Evolutionary conservation across 1,140 invertebrate genomes (phyloP).

Genomic region (Eulimnadia texana): DNA sequence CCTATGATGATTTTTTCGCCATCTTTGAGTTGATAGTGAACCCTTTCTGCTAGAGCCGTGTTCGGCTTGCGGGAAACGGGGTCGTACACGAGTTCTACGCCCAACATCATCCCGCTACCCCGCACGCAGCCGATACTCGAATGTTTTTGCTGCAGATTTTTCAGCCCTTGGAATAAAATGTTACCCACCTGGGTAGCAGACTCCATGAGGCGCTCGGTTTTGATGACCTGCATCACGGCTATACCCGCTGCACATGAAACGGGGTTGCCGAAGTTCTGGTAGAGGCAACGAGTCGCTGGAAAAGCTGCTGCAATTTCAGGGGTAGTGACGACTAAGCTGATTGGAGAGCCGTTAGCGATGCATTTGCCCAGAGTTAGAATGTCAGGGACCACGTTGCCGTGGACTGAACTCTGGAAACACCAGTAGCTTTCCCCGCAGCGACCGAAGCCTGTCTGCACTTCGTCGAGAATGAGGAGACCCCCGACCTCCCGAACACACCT

Average conservation of each 20-base stretch:
- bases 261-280: conserved; percentile 26
- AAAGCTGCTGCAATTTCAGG: conserved; percentile 34
- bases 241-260: conserved; percentile 23
- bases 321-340: conserved; percentile 43
- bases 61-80: conserved; percentile 17
- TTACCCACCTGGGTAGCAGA: conserved; percentile 23
- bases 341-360: conserved; percentile 48
- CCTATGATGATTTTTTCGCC: conserved; percentile 31
- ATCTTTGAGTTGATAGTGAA: conserved; percentile 19
- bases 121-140: conserved; percentile 20
- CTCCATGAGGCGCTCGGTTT: conserved; percentile 21
- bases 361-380: conserved; percentile 36
- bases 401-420: conserved; percentile 30
- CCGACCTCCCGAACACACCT: conserved; percentile 36
- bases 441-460: conserved; percentile 47
- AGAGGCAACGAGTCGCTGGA: conserved; percentile 27
- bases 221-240: conserved; percentile 23
- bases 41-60: conserved; percentile 17
- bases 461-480: conserved; percentile 45
- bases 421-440: conserved; percentile 42
- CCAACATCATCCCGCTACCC: conserved; percentile 23
- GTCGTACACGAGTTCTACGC: conserved; percentile 23
- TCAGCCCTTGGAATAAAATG: conserved; percentile 20
- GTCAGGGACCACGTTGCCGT: conserved; percentile 38
- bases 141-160: not conserved